Percentiles rank a stretch among this genome's conserved stretches.
phyloP scores from a whole-genome alignment of 1,140 invertebrate species.

The Triops longicaudatus region DNA sequence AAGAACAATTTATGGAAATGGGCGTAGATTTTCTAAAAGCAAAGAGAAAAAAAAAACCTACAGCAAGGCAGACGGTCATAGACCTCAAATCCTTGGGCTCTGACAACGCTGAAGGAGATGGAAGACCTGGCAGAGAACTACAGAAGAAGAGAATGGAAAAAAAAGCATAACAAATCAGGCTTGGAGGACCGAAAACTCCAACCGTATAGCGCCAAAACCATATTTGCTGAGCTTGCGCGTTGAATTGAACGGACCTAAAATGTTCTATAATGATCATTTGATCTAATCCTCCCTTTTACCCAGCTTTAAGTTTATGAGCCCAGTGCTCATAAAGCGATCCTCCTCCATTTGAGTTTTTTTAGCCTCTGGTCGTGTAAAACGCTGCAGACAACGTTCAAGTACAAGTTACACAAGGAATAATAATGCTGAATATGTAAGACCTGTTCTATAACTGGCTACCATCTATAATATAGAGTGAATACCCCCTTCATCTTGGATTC shows the following conservation, averaged over 20 bases:
- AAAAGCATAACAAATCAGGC: slow-evolving; percentile 9
- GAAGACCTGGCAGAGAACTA: no score
- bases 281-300: not conserved
- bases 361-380: not conserved
- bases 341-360: not conserved
- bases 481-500: not conserved
- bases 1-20: not conserved
- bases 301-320: not conserved
- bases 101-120: not conserved
- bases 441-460: no score
- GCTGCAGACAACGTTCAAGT: not conserved
- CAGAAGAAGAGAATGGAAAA: no score
- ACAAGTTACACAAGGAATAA: not conserved
- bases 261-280: no score
- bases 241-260: no score
- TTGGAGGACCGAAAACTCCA: not conserved
- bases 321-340: not conserved
- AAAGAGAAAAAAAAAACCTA: not conserved
- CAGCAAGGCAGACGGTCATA: not conserved
- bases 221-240: not conserved
- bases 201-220: not conserved
- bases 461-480: no score
- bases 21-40: not conserved
- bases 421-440: no score
- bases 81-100: slow-evolving; percentile 10